Conservation (phyloP, 2,888 invertebrate species). For the Ecliptopera silaceata region DNA sequence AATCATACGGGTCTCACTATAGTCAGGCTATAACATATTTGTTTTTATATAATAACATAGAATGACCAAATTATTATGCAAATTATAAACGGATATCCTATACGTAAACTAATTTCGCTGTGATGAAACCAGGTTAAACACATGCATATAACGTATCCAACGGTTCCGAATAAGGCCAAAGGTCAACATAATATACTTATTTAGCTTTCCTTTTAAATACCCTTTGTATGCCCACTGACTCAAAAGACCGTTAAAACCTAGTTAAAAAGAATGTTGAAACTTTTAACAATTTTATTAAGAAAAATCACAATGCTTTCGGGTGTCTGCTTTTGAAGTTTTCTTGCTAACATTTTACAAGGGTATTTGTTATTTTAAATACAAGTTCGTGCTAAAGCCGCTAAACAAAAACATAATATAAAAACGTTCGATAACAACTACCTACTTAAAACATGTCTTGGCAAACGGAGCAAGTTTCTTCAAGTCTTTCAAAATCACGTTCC, state of each 20-base stretch:
- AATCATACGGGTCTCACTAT: not conserved
- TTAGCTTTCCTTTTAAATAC: conserved; percentile 48
- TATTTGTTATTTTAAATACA: conserved; percentile 1
- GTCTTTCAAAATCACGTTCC: conserved; percentile 32
- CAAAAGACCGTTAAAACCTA: conserved; percentile 49
- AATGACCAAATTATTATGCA: conserved; percentile 22
- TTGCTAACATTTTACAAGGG: not conserved
- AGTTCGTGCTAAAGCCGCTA: not conserved
- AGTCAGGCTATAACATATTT: conserved; percentile 9
- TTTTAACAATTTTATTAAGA: conserved; percentile 36
- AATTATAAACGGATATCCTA: conserved; percentile 32
- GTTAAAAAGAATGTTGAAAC: conserved; percentile 45
- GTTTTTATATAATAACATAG: conserved; percentile 7
- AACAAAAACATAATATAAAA: conserved; percentile 13
- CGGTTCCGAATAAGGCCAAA: conserved; percentile 25
- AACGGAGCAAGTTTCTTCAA: conserved; percentile 28
- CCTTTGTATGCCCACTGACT: conserved; percentile 43
- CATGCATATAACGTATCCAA: conserved; percentile 32
- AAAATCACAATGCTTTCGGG: conserved; percentile 27
- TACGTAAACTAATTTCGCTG: conserved; percentile 28
- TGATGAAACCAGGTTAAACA: conserved; percentile 31
- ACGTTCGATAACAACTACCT: conserved; percentile 29
- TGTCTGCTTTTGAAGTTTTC: conserved; percentile 14
- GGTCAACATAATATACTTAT: conserved; percentile 36
- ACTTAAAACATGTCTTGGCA: conserved; percentile 32